These are phyloP conservation scores for Tinea semifulvella DNA, from an alignment of 2,888 invertebrate species.

Conservation along the genomic window DNA sequence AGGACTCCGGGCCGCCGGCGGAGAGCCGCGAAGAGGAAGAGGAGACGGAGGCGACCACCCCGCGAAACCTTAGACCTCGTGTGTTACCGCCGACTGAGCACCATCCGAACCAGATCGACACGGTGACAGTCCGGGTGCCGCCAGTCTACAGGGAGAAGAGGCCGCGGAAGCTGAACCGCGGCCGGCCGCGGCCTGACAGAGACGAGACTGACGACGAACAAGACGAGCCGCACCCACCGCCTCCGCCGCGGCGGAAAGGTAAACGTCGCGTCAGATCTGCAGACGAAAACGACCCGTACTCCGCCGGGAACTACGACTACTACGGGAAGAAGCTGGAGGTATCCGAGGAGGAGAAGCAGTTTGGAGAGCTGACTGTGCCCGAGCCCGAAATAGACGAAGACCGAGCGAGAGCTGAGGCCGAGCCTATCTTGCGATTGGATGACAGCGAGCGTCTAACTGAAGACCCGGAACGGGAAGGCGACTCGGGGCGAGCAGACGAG, in stretches of 20 bases:
- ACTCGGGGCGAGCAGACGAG: conserved; percentile 27
- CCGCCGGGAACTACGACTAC: conserved; percentile 47
- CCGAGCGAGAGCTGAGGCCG: conserved; percentile 35
- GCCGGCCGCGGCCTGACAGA: conserved; percentile 27
- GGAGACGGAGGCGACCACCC: conserved; percentile 43
- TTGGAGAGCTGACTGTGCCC: conserved; percentile 36
- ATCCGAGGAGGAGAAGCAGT: conserved; percentile 44
- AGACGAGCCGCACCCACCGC: conserved; percentile 28
- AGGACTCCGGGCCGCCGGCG: background rate
- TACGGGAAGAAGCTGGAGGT: conserved; percentile 41
- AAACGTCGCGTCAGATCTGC: conserved; percentile 16
- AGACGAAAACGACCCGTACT: conserved; percentile 29
- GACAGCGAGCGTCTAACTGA: conserved; percentile 25
- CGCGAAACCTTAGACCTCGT: conserved; percentile 42
- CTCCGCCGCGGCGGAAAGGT: conserved; percentile 24
- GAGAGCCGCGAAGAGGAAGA: conserved; percentile 25
- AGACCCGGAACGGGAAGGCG: conserved; percentile 26
- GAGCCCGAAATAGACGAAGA: conserved; percentile 45
- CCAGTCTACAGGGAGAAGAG: conserved; percentile 55
- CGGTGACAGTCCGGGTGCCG: conserved; percentile 58
- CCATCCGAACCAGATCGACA: conserved; percentile 57
- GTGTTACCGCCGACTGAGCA: conserved; percentile 59
- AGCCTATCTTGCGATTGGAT: conserved; percentile 24
- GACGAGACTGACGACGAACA: conserved; percentile 23
- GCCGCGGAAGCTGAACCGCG: conserved; percentile 51